Evolutionary conservation across 2,113 vertebrate species (phyloP), one percentile per base, ranked within the genome.

Genomic region (Vireo altiloquus): DNA sequence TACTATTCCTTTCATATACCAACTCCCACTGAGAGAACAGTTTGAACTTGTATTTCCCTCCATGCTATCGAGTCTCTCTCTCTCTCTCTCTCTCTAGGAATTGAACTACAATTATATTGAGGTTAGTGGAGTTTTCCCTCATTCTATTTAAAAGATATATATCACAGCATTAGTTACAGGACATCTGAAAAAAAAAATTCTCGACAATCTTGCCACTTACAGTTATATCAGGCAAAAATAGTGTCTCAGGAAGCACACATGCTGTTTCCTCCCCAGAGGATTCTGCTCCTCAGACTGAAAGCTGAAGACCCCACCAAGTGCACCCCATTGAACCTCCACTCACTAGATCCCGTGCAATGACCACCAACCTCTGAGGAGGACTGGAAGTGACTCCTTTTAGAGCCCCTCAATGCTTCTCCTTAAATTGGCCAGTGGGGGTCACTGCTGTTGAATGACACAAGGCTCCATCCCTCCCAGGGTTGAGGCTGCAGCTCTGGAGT

Each of bases 331-430:
- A 95, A 97, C 95, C 94, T 94, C 96, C 96, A 96, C 98, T 98
- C 96, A 90, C 98, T 98, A 97, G 96, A 96, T 95, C 98, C 97
- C 96, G 95, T 98, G 97, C 97, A 97, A 98, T 97, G 97, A 97
- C 98, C 98, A 98, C 98, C 98, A 98, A 98, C 98, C 98, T 98
- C 98, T 98, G 98, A 98, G 97, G 98, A 98, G 98, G 98, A 98
- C 97, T 97, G 97, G 97, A 98, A 98, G 98, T 98, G 98, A 98
- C 97, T 98, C 98, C 98, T 98, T 98, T 98, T 97, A 98, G 97
- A 98, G 98, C 97, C 97, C 98, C 97, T 98, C 98, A 98, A 98
- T 93, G 97, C 98, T 98, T 98, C 98, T 98, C 98, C 98, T 98
- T 98, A 98, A 98, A 98, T 98, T 98, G 98, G 98, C 97, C 98